Percentiles rank a stretch among this genome's conserved stretches.
phyloP scores from a whole-genome alignment of 2,797 vertebrate species.

The Melanotaenia boesemani region DNA sequence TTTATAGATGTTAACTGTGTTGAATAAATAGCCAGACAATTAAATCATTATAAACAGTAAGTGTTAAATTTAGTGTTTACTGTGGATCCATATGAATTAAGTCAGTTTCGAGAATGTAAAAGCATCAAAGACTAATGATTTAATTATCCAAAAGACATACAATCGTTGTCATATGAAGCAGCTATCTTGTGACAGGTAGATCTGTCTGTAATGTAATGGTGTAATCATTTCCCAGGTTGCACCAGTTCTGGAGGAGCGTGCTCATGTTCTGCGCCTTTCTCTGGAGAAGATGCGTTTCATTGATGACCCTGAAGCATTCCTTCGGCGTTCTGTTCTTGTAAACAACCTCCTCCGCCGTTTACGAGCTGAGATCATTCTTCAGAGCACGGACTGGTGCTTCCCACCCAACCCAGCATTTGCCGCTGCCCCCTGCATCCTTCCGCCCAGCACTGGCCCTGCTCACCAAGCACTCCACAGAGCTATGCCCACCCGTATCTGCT shows the following conservation, averaged over 20 bases:
- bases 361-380: constrained; percentile 92
- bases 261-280: constrained; percentile 94
- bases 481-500: constrained; percentile 68
- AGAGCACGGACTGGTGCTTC: constrained; percentile 93
- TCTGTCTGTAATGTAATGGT: constrained; percentile 15
- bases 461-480: constrained; percentile 68
- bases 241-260: constrained; percentile 92
- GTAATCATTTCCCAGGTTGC: constrained; percentile 58
- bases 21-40: neutral
- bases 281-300: constrained; percentile 97
- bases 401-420: constrained; percentile 74
- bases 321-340: constrained; percentile 94
- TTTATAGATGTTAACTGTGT: neutral
- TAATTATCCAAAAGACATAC: neutral
- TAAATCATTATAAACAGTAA: neutral
- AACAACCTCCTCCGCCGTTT: constrained; percentile 96
- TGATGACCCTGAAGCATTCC: constrained; percentile 94
- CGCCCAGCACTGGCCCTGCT: constrained; percentile 41
- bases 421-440: constrained; percentile 46
- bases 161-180: neutral
- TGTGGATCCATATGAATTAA: neutral
- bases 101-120: neutral
- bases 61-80: neutral
- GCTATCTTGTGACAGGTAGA: neutral
- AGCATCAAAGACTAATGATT: neutral